These are phyloP conservation scores for Psittacula cyanocephala DNA, from an alignment of 2,113 vertebrate species.

Conservation along the genomic window DNA sequence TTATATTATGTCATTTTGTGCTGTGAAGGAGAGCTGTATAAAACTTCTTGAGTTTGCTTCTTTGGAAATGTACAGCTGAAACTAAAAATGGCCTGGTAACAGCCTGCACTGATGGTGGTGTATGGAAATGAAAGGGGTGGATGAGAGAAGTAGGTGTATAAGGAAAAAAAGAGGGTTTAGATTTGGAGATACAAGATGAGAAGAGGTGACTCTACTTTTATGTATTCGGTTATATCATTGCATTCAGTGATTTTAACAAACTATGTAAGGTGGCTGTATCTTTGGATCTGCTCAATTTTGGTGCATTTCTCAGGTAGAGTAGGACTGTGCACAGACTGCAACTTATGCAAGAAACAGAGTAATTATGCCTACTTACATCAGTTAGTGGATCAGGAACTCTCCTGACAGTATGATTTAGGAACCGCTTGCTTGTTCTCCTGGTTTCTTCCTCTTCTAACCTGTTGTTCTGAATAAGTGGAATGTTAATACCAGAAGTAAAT, in stretches of 20 bases:
- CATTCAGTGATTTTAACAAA: fast-evolving
- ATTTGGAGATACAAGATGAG: background rate
- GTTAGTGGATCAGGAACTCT: background rate
- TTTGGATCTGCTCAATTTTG: background rate
- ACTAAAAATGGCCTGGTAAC: background rate
- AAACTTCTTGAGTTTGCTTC: background rate
- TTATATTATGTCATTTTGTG: background rate
- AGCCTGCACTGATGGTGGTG: background rate
- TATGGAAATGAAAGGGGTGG: background rate
- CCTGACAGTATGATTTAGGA: background rate
- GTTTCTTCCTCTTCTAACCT: background rate
- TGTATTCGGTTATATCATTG: fast-evolving
- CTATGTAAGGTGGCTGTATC: fast-evolving
- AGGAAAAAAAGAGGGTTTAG: background rate
- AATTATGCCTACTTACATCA: background rate
- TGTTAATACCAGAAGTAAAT: background rate
- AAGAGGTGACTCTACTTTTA: background rate
- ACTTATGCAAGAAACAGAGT: background rate
- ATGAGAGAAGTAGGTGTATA: fast-evolving
- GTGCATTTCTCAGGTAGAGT: background rate
- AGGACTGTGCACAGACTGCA: background rate
- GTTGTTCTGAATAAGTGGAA: background rate
- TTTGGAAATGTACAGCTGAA: background rate
- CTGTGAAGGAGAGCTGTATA: background rate
- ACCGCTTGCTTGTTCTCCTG: background rate